Conservation (phyloP, 2,113 vertebrate species). For the Urocolius indicus region DNA sequence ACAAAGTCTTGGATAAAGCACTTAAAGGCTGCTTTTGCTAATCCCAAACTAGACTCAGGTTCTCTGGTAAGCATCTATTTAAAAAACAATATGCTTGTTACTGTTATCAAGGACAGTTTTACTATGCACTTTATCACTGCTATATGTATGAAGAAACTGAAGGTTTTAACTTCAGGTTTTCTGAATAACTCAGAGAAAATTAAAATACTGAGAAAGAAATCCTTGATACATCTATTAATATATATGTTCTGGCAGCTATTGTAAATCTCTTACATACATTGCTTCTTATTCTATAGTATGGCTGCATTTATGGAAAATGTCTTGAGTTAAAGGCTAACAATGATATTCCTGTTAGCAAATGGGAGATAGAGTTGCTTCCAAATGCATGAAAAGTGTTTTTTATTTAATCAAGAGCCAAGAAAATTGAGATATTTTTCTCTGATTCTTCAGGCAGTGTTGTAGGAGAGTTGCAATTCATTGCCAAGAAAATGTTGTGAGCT, state of each 20-base stretch:
- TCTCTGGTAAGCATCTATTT: background rate
- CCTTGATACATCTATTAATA: background rate
- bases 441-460: background rate
- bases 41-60: background rate
- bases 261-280: background rate
- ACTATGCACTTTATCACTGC: background rate
- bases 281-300: background rate
- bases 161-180: background rate
- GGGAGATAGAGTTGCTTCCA: background rate
- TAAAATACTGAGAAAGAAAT: background rate
- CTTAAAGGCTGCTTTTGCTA: background rate
- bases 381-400: background rate
- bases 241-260: background rate
- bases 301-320: background rate
- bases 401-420: background rate
- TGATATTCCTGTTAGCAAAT: background rate
- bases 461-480: background rate
- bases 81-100: background rate
- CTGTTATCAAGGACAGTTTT: background rate
- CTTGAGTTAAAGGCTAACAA: background rate
- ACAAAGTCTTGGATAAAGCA: background rate
- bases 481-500: background rate
- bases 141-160: background rate
- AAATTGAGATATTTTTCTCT: background rate
- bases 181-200: background rate